A percentile compares a stretch with the other conserved stretches of the same genome.
These are phyloP conservation scores for Steinernema hermaphroditum DNA, from an alignment of 2,888 invertebrate species.

Conservation along the genomic window DNA sequence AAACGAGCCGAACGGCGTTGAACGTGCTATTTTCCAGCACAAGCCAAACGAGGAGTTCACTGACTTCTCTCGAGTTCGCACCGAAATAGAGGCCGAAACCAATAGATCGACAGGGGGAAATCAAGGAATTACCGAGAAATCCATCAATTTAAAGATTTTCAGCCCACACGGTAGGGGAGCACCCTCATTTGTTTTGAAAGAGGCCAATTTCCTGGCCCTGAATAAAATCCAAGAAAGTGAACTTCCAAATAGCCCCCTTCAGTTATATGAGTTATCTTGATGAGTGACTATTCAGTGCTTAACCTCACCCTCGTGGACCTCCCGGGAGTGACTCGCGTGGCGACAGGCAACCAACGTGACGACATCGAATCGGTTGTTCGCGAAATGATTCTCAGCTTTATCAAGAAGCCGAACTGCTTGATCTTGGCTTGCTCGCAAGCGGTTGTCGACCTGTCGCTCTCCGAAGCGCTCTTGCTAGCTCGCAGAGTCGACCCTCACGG, in stretches of 20 bases:
- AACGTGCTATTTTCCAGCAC: conserved; percentile 96
- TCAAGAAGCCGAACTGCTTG: conserved; percentile 25
- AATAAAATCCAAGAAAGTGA: too few species aligned
- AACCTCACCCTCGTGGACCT: not conserved
- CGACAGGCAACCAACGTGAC: not conserved
- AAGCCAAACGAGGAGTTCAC: conserved; percentile 94
- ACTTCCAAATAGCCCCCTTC: too few species aligned
- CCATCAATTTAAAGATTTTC: conserved; percentile 2
- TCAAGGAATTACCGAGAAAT: conserved; percentile 80
- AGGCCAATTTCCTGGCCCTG: too few species aligned
- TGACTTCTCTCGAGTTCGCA: conserved; percentile 85
- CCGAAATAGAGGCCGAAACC: conserved; percentile 95
- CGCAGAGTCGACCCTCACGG: conserved; percentile 25
- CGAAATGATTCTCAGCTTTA: conserved; percentile 10
- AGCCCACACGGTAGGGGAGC: not conserved
- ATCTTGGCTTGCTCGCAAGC: conserved; percentile 23
- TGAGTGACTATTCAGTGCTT: not conserved
- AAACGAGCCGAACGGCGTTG: conserved; percentile 67
- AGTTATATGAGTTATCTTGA: not conserved
- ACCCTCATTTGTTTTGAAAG: too few species aligned
- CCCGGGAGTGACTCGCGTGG: not conserved
- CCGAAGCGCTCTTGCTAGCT: conserved; percentile 26
- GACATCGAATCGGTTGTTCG: not conserved
- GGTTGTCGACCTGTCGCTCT: conserved; percentile 18
- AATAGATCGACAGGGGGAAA: conserved; percentile 93